phyloP scores from a whole-genome alignment of 2,797 vertebrate genomes.

The Amblyopsis hoosieri region DNA sequence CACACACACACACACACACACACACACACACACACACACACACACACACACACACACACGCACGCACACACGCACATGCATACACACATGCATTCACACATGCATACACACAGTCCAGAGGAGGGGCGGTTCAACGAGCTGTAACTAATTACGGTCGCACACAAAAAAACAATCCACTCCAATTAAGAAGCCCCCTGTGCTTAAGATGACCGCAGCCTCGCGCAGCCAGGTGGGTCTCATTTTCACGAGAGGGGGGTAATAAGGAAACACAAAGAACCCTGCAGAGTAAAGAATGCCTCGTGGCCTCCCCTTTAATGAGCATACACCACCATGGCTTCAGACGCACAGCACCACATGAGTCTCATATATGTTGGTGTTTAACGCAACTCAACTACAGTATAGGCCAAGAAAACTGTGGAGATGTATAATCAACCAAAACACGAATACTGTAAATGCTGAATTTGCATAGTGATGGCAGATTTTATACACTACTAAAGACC shows the following conservation, averaged over 20 bases:
- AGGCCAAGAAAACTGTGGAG: too few species aligned
- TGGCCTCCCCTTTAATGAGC: constrained; percentile 74
- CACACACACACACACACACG: constrained; percentile 6
- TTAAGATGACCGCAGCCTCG: constrained; percentile 39
- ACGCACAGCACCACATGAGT: constrained; percentile 42
- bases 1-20: constrained; percentile 3
- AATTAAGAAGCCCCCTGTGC: constrained; percentile 64
- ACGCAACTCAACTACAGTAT: too few species aligned
- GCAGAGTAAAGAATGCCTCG: constrained; percentile 67
- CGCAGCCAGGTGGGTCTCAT: constrained; percentile 73
- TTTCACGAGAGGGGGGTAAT: constrained; percentile 68
- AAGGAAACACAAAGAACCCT: constrained; percentile 75
- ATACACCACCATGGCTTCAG: constrained; percentile 50
- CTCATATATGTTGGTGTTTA: constrained; percentile 22
- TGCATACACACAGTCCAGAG: constrained; percentile 43
- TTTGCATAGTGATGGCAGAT: too few species aligned
- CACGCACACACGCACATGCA: neutral
- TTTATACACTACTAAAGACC: too few species aligned
- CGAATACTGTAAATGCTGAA: too few species aligned
- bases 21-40: neutral
- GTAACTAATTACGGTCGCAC: constrained; percentile 68
- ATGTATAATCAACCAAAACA: too few species aligned
- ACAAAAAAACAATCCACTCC: constrained; percentile 54
- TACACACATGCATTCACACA: constrained; percentile 28
- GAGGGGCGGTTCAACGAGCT: constrained; percentile 65